Base-by-base conservation (phyloP, 2,888 invertebrate genomes). In the Pseudolycoriella hygida region DNA sequence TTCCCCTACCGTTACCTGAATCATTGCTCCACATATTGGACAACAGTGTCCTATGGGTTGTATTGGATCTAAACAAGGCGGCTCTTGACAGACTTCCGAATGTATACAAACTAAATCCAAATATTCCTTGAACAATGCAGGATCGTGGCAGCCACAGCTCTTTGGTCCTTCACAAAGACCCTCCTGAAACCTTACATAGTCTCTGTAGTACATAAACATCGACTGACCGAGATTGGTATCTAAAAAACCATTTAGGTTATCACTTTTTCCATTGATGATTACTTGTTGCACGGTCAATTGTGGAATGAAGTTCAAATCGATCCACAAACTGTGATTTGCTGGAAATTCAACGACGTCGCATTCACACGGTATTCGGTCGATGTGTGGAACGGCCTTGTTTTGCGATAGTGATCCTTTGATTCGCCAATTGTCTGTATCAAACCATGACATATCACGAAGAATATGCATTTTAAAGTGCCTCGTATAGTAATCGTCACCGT, bases 351-450 rank as follows among this genome's bases (percentile, higher is more conserved):
- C 58, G 6, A 54, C 50, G 47, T 63, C 65, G 49, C 60, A 58
- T 20, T 57, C 59, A 47, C 64, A 64, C 2, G 64, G 64, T 19
- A 65, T 56, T 11, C 55, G 53, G 6, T 62, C 59, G 41, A 62
- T 48, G 32, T 65, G 56, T 1, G 64, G 59, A 14, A 55, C 50
- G 2, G 57, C 57, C 1, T 46, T 14, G 31, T 50, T 52, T 30
- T 11, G 15, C 3, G 12, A 4, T 17, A 17, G 11, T 2, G 8
- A 3, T 25, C 42, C 14, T 1, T 48, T 46, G 1, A 50, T 50
- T 3, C 47, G 34, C 62, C 64, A 64, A 41, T 53, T 63, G 25
- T 43, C 47, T 3, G 64, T 60, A 53, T 62, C 58, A 46, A 62
- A 63, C 65, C 65, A 64, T 47, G 56, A 56, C 25, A 25, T 25